Percentiles rank a stretch among this genome's conserved stretches.
These are phyloP conservation scores for Barbus barbus DNA, from an alignment of 2,113 vertebrate species.

Conservation along the genomic window DNA sequence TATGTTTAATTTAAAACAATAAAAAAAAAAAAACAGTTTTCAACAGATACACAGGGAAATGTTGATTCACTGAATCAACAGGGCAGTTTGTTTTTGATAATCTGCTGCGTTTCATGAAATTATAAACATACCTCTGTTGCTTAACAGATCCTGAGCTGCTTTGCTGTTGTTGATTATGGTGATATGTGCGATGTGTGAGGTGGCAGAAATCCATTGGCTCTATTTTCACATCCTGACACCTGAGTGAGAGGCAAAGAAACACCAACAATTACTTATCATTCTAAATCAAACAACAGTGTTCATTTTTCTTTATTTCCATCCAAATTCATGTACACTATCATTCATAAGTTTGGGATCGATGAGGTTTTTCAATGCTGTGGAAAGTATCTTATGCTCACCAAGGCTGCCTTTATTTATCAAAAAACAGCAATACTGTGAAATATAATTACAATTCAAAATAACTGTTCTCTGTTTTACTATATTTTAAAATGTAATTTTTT, in stretches of 20 bases:
- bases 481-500: too few relatives aligned
- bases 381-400: not conserved
- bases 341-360: not conserved
- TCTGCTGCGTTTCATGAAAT: not conserved
- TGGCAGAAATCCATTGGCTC: not conserved
- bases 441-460: too few relatives aligned
- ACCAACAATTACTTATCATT: not conserved
- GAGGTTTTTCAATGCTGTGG: not conserved
- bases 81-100: not conserved
- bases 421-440: not conserved
- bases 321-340: not conserved
- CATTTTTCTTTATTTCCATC: not conserved
- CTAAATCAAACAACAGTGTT: not conserved
- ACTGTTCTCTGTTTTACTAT: too few relatives aligned
- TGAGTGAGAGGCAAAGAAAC: not conserved
- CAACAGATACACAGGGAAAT: not conserved
- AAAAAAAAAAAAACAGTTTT: not conserved
- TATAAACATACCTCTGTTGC: not conserved
- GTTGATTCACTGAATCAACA: not conserved
- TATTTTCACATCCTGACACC: not conserved
- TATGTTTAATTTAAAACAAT: not conserved
- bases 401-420: not conserved
- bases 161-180: not conserved
- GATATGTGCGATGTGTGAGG: not conserved
- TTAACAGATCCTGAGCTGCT: not conserved